Conservation (phyloP, 1,140 invertebrate species). For the Drosophila pseudoobscura region DNA sequence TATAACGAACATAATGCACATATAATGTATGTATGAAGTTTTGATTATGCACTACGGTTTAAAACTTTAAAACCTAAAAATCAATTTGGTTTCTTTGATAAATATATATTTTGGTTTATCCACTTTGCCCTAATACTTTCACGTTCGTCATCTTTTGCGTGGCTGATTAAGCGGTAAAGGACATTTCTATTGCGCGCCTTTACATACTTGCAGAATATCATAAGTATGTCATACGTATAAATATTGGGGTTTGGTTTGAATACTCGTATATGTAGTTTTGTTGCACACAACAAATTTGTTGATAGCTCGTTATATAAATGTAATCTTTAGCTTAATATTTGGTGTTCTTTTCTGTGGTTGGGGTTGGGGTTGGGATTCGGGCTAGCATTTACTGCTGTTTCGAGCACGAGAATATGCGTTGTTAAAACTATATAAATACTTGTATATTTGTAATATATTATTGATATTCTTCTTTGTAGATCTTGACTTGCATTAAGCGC, state of each 20-base stretch:
- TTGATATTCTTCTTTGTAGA: conserved; percentile 64
- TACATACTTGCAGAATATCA: conserved; percentile 24
- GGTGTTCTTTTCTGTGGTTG: conserved; percentile 22
- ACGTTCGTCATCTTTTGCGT: conserved; percentile 24
- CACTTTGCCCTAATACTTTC: conserved; percentile 21
- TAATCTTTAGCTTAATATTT: conserved; percentile 47
- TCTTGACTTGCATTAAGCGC: conserved; percentile 53
- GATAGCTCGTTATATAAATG: conserved; percentile 36
- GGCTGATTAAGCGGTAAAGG: conserved; percentile 43
- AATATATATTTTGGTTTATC: conserved; percentile 48
- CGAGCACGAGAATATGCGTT: conserved; percentile 16
- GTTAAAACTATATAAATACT: conserved; percentile 47
- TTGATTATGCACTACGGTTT: conserved; percentile 54
- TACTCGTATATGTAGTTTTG: conserved; percentile 7
- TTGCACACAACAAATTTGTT: neutral
- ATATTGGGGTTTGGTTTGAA: conserved; percentile 3
- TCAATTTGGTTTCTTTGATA: conserved; percentile 66
- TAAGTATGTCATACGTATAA: conserved; percentile 6
- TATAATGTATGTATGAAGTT: conserved; percentile 29
- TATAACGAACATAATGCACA: conserved; percentile 68
- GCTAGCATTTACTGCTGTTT: conserved; percentile 3
- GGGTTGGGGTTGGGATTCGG: neutral
- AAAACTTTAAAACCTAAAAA: conserved; percentile 75
- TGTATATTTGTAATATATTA: conserved; percentile 65
- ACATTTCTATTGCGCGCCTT: conserved; percentile 47